These are phyloP conservation scores for Cydia pomonella DNA, from an alignment of 1,140 invertebrate genomes.

Conservation along the genomic window DNA sequence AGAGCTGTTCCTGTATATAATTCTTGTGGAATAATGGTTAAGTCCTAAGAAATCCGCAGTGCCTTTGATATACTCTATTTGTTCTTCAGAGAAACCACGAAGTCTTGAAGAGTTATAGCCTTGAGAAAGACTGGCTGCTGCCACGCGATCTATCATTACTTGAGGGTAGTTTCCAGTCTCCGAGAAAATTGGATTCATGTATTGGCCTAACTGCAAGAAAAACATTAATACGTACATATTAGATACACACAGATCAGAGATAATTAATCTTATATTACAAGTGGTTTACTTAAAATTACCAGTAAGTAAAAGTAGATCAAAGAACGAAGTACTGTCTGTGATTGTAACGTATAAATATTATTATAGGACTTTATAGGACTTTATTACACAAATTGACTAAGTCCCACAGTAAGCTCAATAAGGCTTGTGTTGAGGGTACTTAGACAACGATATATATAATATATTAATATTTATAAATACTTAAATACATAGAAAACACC, in stretches of 20 bases:
- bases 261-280: background rate
- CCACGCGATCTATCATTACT: constrained; percentile 76
- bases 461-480: no score
- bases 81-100: constrained; percentile 59
- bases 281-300: background rate
- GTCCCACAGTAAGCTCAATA: no score
- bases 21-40: constrained; percentile 73
- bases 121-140: constrained; percentile 72
- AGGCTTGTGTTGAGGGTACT: no score
- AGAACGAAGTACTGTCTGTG: background rate
- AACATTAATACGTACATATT: background rate
- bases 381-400: no score
- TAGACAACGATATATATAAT: no score
- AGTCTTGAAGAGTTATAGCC: constrained; percentile 68
- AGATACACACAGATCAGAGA: no score
- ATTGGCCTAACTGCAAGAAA: constrained; percentile 77
- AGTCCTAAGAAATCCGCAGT: constrained; percentile 74
- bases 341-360: no score
- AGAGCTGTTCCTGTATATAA: constrained; percentile 62
- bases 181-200: constrained; percentile 79
- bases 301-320: no score
- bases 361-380: no score
- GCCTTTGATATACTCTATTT: constrained; percentile 68
- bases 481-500: no score
- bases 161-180: constrained; percentile 81